Base-by-base conservation (phyloP, 2,888 invertebrate species). In the Melinaea menophilus region DNA sequence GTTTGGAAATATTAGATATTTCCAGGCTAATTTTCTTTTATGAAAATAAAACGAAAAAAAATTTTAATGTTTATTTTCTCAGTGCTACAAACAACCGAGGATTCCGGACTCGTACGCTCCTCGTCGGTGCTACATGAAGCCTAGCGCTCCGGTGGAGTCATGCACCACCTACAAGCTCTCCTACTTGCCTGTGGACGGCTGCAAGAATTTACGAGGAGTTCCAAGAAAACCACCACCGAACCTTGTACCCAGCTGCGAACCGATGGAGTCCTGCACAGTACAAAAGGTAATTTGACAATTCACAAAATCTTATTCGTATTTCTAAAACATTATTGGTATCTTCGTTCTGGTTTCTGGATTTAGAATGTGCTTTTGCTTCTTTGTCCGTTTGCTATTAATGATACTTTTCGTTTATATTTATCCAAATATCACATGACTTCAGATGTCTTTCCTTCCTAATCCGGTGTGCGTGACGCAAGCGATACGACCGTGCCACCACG, bases 91-190 rank as follows among this genome's bases (percentile, higher is more conserved):
- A 68, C 93, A 93, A 73, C 93, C 93, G 0, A 81, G 83, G 7
- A 86, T 92, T 58, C 92, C 92, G 0, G 91, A 92, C 9, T 92
- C 92, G 5, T 93, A 90, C 74, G 92, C 92, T 0, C 93, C 93
- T 0, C 82, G 89, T 0, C 82, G 91, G 0, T 89, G 87, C 71
- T 94, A 93, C 75, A 79, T 89, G 75, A 91, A 91, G 57, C 94
- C 94, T 0, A 84, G 88, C 0, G 89, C 92, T 0, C 92, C 90
- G 0, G 88, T 94, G 73, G 93, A 93, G 65, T 82, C 79, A 0
- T 90, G 92, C 68, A 94, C 94, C 22, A 93, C 94, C 0, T 94
- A 94, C 78, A 92, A 92, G 64, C 88, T 93, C 71, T 94, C 94
- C 0, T 94, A 92, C 73, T 80, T 93, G 31, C 93, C 93, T 0